phyloP scores from a whole-genome alignment of 2,797 vertebrate species.

The Acanthurus leucopareius region DNA sequence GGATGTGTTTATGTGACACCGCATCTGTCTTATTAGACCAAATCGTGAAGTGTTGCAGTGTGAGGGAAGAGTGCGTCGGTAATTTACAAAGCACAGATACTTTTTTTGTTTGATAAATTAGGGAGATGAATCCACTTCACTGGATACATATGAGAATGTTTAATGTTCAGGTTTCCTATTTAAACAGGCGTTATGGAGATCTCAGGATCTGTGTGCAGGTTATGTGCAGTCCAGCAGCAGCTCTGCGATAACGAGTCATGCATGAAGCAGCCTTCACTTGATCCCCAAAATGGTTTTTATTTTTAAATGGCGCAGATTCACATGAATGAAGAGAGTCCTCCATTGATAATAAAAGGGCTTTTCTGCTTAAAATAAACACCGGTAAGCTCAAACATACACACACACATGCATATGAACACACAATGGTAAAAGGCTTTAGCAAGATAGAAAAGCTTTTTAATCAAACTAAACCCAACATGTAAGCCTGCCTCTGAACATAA shows the following conservation, averaged over 20 bases:
- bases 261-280: too few relatives aligned
- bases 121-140: background rate
- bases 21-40: background rate
- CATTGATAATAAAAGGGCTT: constrained; percentile 43
- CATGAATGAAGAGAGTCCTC: constrained; percentile 37
- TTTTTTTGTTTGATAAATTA: background rate
- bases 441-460: constrained; percentile 36
- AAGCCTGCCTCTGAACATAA: background rate
- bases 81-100: too few relatives aligned
- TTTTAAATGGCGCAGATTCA: constrained; percentile 13
- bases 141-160: too few relatives aligned
- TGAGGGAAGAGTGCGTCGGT: too few relatives aligned
- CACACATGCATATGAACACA: constrained; percentile 3
- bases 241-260: background rate
- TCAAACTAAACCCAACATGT: constrained; percentile 22
- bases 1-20: background rate
- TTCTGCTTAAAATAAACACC: constrained; percentile 22
- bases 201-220: background rate
- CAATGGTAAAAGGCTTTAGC: constrained; percentile 19
- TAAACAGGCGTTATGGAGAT: too few relatives aligned
- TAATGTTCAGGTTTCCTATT: too few relatives aligned
- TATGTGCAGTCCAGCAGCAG: background rate
- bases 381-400: background rate
- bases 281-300: too few relatives aligned
- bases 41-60: background rate